These are phyloP conservation scores for Ornithoptera alexandrae DNA, from an alignment of 2,888 invertebrate species.

Conservation along the genomic window DNA sequence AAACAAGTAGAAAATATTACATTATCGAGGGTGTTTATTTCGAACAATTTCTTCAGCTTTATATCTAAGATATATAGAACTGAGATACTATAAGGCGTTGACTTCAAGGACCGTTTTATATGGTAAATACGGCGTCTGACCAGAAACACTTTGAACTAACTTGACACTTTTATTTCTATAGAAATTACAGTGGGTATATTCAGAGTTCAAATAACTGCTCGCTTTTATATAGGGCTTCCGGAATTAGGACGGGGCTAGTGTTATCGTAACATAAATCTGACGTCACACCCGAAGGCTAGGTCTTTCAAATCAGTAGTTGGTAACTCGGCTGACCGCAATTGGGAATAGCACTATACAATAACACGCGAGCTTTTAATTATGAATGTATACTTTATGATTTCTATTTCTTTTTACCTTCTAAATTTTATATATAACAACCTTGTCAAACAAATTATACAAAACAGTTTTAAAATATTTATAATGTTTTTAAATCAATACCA, in stretches of 20 bases:
- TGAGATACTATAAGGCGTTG: too few relatives aligned
- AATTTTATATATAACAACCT: too few relatives aligned
- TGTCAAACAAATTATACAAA: too few relatives aligned
- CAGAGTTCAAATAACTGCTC: background rate
- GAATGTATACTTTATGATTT: background rate
- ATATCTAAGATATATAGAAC: too few relatives aligned
- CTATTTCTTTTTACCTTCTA: too few relatives aligned
- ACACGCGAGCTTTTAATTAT: conserved; percentile 14
- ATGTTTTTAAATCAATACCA: too few relatives aligned
- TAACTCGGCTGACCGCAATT: conserved; percentile 17
- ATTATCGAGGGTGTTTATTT: too few relatives aligned
- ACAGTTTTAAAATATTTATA: too few relatives aligned
- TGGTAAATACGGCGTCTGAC: too few relatives aligned
- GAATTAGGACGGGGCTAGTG: conserved; percentile 60
- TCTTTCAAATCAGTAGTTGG: conserved; percentile 40
- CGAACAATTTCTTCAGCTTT: too few relatives aligned
- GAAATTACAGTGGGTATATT: background rate
- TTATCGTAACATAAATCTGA: conserved; percentile 67
- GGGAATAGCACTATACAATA: conserved; percentile 8
- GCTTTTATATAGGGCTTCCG: conserved; percentile 49
- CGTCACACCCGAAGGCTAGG: conserved; percentile 42
- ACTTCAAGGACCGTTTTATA: too few relatives aligned
- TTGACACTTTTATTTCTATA: background rate
- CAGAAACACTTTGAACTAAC: background rate
- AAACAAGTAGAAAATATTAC: too few relatives aligned